Evolutionary conservation across 2,797 vertebrate species (phyloP).

Genomic region (Gymnoscopelus braueri): DNA sequence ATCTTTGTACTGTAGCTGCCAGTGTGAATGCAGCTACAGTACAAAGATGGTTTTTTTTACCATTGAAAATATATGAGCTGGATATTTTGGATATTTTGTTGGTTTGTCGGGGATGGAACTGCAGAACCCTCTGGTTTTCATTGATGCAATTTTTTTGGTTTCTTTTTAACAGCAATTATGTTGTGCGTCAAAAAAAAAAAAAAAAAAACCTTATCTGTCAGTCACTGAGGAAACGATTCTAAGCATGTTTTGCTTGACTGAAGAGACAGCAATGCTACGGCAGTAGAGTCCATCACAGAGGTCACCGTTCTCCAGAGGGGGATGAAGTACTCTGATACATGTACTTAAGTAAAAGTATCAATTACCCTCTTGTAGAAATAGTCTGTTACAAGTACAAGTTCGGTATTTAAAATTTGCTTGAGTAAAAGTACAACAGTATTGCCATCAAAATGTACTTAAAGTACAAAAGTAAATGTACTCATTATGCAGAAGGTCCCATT

Average conservation of each 20-base stretch:
- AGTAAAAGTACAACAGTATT: no score
- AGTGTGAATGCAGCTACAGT: no score
- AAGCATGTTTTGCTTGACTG: neutral
- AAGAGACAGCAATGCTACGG: neutral
- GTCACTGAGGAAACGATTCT: neutral
- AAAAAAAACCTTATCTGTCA: neutral
- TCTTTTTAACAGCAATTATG: neutral
- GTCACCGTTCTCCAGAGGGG: neutral
- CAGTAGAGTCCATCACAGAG: conserved; percentile 3
- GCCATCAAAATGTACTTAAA: no score
- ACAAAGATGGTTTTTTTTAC: conserved; percentile 18
- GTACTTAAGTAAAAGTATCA: no score
- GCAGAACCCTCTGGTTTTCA: conserved; percentile 8
- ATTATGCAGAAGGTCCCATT: no score
- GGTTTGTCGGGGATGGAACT: conserved; percentile 21
- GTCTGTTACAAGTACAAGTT: no score
- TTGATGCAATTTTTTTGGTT: neutral
- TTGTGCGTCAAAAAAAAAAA: neutral
- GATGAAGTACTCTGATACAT: no score
- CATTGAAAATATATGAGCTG: conserved; percentile 5
- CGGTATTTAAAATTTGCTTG: no score
- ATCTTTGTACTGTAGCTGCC: no score
- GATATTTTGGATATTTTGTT: conserved; percentile 19
- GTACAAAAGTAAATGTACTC: no score
- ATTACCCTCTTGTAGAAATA: no score